Percentiles rank a stretch among this genome's conserved stretches.
These are phyloP conservation scores for Megalurothrips usitatus DNA, from an alignment of 2,888 invertebrate species.

Conservation along the genomic window DNA sequence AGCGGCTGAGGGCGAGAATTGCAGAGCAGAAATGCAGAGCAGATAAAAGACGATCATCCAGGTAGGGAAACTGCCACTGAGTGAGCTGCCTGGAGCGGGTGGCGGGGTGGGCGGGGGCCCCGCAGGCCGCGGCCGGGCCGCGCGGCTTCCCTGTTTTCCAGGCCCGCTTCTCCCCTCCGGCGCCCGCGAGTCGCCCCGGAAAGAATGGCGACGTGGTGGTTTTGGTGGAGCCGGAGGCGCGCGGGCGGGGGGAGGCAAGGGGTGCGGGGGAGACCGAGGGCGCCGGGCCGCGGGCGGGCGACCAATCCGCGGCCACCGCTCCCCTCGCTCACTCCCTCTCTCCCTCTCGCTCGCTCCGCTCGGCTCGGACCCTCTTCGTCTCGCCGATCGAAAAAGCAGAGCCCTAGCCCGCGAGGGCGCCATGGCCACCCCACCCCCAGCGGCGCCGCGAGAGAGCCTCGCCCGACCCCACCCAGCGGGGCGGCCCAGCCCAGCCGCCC, in stretches of 20 bases:
- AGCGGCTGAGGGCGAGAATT: no score
- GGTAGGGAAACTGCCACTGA: no score
- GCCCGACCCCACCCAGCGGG: neutral
- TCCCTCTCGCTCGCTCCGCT: neutral
- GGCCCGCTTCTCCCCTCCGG: no score
- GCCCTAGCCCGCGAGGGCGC: neutral
- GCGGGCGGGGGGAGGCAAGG: neutral
- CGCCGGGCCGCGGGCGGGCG: neutral
- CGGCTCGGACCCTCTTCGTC: no score
- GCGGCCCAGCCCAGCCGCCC: neutral
- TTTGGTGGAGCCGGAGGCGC: neutral
- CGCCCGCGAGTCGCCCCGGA: neutral
- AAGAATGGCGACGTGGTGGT: neutral
- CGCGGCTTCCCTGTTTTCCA: no score
- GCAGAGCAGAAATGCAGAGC: no score
- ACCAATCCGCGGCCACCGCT: slow-evolving; percentile 8
- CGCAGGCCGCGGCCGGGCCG: no score
- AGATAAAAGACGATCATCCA: no score
- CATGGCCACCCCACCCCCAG: neutral
- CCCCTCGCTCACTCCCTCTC: neutral
- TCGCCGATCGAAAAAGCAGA: no score
- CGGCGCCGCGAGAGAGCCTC: neutral
- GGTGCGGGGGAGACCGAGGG: neutral
- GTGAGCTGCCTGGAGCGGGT: no score
- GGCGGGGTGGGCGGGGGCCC: no score